phyloP scores from a whole-genome alignment of 1,140 invertebrate species.

The silkworm (Bombyx mori) region DNA sequence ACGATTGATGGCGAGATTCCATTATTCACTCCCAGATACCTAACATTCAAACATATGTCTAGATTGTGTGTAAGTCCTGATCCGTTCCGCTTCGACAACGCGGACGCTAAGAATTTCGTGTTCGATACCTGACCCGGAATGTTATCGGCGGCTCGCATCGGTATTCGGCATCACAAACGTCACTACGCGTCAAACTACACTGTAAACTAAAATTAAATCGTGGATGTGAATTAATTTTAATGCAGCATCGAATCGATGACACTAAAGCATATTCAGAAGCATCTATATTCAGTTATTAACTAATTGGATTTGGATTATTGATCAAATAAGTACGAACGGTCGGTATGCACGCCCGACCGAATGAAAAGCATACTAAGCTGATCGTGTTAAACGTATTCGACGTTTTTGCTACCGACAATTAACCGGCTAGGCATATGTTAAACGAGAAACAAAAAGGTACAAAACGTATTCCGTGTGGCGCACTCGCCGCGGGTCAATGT shows the following conservation, averaged over 20 bases:
- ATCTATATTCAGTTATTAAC: slow-evolving; percentile 35
- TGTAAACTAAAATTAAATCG: slow-evolving; percentile 52
- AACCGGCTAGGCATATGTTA: slow-evolving; percentile 2
- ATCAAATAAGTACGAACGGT: slow-evolving; percentile 24
- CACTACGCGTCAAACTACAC: slow-evolving; percentile 41
- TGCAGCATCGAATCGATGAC: slow-evolving; percentile 1
- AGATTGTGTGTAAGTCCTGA: slow-evolving; percentile 34
- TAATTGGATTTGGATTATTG: slow-evolving; percentile 50
- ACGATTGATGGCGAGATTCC: slow-evolving; percentile 53
- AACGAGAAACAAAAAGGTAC: background rate
- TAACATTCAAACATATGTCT: slow-evolving; percentile 45
- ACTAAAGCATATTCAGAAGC: background rate
- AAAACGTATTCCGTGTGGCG: slow-evolving; percentile 2
- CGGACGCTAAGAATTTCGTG: slow-evolving; percentile 61
- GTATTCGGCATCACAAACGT: slow-evolving; percentile 48
- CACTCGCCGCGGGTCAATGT: slow-evolving; percentile 34
- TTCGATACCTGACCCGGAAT: slow-evolving; percentile 57
- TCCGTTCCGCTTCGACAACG: slow-evolving; percentile 46
- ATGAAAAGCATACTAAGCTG: slow-evolving; percentile 13
- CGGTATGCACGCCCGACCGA: slow-evolving; percentile 19
- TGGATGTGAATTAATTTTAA: slow-evolving; percentile 37
- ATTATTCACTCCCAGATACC: slow-evolving; percentile 53
- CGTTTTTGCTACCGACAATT: slow-evolving; percentile 14
- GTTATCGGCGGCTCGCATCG: slow-evolving; percentile 60
- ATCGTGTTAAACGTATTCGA: slow-evolving; percentile 18